Percentiles rank a stretch among this genome's conserved stretches.
phyloP scores from a whole-genome alignment of 2,797 vertebrate species.

The Limnodromus scolopaceus region DNA sequence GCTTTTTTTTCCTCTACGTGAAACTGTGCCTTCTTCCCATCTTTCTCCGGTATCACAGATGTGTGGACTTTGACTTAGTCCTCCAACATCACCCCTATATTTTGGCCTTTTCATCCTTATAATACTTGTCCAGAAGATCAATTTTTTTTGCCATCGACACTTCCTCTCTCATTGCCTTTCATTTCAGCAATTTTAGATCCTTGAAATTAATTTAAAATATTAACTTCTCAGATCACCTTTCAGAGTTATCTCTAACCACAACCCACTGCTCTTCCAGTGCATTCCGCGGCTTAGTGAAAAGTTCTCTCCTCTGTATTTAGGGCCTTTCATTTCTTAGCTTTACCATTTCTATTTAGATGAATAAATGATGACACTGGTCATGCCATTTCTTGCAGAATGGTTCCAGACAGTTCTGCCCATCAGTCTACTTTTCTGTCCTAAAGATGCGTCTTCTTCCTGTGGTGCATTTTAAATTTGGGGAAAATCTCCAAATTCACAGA shows the following conservation, averaged over 20 bases:
- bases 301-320: background rate
- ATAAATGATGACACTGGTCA: background rate
- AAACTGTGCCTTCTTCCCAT: background rate
- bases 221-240: background rate
- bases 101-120: background rate
- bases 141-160: background rate
- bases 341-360: background rate
- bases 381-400: background rate
- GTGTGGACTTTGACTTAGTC: background rate
- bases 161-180: background rate
- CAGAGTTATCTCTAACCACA: background rate
- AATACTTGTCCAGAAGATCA: background rate
- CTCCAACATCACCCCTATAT: background rate
- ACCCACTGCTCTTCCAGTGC: background rate
- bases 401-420: background rate
- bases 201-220: background rate
- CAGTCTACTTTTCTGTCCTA: background rate
- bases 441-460: background rate
- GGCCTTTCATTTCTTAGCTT: background rate
- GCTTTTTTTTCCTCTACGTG: background rate
- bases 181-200: background rate
- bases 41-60: background rate
- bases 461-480: background rate
- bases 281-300: background rate
- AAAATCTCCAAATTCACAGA: background rate